Evolutionary conservation across 2,113 vertebrate genomes (phyloP).

Genomic region (Nothobranchius kuhntae): DNA sequence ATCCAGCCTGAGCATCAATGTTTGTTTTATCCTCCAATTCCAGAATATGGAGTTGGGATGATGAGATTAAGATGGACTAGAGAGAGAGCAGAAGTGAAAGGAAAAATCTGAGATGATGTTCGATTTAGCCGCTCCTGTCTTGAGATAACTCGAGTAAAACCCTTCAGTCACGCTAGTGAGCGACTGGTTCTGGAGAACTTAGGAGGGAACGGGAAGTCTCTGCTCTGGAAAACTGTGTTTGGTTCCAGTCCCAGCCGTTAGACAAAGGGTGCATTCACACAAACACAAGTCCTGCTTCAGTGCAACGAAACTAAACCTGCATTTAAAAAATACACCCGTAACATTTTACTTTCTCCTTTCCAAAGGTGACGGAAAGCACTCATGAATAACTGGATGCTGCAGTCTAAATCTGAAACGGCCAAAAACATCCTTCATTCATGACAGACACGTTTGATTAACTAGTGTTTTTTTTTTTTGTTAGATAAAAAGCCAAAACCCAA

Average conservation of each 20-base stretch:
- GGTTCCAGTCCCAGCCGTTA: too few relatives aligned
- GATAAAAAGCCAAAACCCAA: constrained; percentile 37
- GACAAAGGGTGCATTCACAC: background rate
- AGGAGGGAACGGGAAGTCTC: constrained; percentile 1
- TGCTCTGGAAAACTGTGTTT: constrained; percentile 1
- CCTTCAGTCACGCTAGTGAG: constrained; percentile 33
- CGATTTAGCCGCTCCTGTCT: constrained; percentile 10
- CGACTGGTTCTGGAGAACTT: constrained; percentile 23
- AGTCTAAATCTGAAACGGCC: constrained; percentile 24
- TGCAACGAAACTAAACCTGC: constrained; percentile 8
- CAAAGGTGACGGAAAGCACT: constrained; percentile 9
- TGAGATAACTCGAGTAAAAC: constrained; percentile 17
- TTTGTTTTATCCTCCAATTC: background rate
- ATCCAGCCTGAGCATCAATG: constrained; percentile 19
- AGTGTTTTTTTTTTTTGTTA: constrained; percentile 12
- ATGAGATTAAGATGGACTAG: constrained; percentile 25
- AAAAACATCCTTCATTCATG: constrained; percentile 17
- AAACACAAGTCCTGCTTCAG: background rate
- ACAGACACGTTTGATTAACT: constrained; percentile 36
- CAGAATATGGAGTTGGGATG: constrained; percentile 22
- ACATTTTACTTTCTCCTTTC: constrained; percentile 16
- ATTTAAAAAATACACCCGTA: constrained; percentile 16
- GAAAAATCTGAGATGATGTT: constrained; percentile 34
- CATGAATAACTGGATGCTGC: constrained; percentile 16
- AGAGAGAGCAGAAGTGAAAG: constrained; percentile 11